These are phyloP conservation scores for Catostylus mosaicus DNA, from an alignment of 30 jellyfish, hydroid and myxozoan species.

Conservation along the genomic window DNA sequence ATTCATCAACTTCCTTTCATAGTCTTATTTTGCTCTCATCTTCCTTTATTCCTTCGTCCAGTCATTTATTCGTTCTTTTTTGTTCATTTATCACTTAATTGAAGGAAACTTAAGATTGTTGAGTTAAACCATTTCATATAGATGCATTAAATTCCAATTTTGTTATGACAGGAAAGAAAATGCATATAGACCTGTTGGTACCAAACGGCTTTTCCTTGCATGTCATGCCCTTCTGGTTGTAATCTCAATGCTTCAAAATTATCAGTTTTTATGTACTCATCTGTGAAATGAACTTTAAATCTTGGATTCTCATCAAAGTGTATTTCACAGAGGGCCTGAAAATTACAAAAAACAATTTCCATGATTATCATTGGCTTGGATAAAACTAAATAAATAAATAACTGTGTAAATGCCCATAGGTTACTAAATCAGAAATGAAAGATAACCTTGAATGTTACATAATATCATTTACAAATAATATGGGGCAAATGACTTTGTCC, in stretches of 20 bases:
- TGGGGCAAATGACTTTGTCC: no score
- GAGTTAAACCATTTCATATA: neutral
- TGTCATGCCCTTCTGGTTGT: constrained; percentile 86
- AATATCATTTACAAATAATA: no score
- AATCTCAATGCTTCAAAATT: constrained; percentile 69
- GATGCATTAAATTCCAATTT: neutral
- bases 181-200: constrained; percentile 76
- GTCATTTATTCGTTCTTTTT: neutral
- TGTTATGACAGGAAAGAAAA: neutral
- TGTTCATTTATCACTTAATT: neutral
- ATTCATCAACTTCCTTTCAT: neutral
- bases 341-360: neutral
- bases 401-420: no score
- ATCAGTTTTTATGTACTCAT: constrained; percentile 81
- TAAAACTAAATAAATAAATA: no score
- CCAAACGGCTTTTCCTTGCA: constrained; percentile 85
- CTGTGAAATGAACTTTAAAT: constrained; percentile 71
- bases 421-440: no score
- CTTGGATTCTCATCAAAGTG: constrained; percentile 96
- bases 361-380: neutral
- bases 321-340: constrained; percentile 86
- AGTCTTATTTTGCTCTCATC: no score
- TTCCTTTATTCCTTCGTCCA: neutral
- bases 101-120: neutral
- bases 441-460: no score